Evolutionary conservation across 2,888 invertebrate species (phyloP), one percentile per base, ranked within the genome.

Genomic region (Gryllus longicercus): DNA sequence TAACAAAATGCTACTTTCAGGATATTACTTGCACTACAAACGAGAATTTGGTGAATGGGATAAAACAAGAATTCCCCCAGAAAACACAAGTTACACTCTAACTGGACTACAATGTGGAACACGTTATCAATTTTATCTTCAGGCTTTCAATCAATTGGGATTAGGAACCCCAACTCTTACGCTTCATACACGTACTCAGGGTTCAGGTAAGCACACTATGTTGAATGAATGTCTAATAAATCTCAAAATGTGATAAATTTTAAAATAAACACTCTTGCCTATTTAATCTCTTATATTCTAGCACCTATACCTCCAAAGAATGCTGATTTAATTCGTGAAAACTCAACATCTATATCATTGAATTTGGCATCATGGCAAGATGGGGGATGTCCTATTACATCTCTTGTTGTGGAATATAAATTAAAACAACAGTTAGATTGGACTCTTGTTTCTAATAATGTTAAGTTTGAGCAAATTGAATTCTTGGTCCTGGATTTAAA

Each of bases 251-350:
- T 38, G 38, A 38, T 38, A 38, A 38, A 5, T 38, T 38, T 25
- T 10, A 75, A 75, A 75, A 21, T 21, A 25, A 25, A 14, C 10
- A 75, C 25, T 75, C 38, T 51, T 79, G n/a, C 63, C 76, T 51
- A 23, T 75, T 38, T 38, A 38, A 38, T 38, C 38, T 38, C 8
- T 5, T 74, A 76, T 76, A 38, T 82, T 84, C 50, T 84, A 88
- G 88, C 85, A 76, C 88, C 88, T n/a, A 85, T 87, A 38, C 85
- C 85, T 81, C 87, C 88, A 3, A 83, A 86, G 23, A 86, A 86
- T 81, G 85, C 85, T 80, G 84, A 86, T 80, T 84, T 88, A 23
- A 82, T 88, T 75, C 83, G 85, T 11, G 85, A 86, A 12, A 88
- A 88, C 82, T 85, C 86, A 2, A 87, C 88, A 3, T 87, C 86